Conservation (phyloP, 2,797 vertebrate species). For the Epinephelus awoara region DNA sequence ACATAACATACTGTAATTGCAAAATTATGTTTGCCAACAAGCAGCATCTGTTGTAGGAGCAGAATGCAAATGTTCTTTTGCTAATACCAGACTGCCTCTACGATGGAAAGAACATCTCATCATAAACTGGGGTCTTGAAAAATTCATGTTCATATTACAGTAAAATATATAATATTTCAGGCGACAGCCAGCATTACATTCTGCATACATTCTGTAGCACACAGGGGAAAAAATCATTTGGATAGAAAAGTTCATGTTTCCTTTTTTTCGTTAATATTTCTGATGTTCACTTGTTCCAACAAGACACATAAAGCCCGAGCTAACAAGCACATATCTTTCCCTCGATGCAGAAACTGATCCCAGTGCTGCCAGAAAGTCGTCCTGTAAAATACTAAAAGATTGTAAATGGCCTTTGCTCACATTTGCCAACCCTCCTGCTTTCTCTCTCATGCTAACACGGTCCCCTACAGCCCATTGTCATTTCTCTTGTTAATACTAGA, state of each 20-base stretch:
- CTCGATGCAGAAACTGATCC: constrained; percentile 26
- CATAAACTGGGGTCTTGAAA: background rate
- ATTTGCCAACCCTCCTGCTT: constrained; percentile 22
- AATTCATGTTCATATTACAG: background rate
- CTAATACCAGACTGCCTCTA: background rate
- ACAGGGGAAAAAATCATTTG: background rate
- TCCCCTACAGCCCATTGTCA: constrained; percentile 34
- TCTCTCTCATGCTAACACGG: constrained; percentile 42
- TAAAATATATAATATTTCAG: background rate
- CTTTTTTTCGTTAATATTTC: background rate
- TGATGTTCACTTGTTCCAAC: constrained; percentile 5
- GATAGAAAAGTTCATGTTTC: background rate
- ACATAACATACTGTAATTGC: background rate
- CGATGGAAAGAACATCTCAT: constrained; percentile 1
- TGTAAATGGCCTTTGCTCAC: constrained; percentile 36
- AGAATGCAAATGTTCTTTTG: constrained; percentile 16
- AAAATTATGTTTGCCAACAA: constrained; percentile 10
- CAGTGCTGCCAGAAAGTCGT: constrained; percentile 34
- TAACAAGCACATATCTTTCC: constrained; percentile 31
- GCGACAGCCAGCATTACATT: background rate
- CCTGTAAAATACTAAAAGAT: constrained; percentile 38
- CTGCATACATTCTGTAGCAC: background rate
- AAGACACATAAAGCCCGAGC: constrained; percentile 9
- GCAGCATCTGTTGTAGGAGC: constrained; percentile 13
- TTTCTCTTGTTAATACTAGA: constrained; percentile 45